Percentiles rank a stretch among this genome's conserved stretches.
These are phyloP conservation scores for Troilus luridus DNA, from an alignment of 2,888 invertebrate species.

Conservation along the genomic window DNA sequence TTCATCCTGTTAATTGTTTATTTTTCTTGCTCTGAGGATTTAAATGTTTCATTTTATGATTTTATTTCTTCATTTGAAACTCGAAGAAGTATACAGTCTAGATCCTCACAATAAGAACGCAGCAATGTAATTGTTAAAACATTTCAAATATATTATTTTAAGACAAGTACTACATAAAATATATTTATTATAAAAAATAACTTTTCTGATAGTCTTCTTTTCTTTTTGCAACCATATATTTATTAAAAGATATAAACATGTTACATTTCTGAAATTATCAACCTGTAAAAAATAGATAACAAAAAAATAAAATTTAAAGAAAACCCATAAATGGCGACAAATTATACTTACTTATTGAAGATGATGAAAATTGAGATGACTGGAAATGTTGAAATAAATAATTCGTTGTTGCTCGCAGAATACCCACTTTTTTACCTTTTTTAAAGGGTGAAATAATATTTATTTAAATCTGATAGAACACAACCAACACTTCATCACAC, in stretches of 20 bases:
- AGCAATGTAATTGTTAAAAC: not conserved
- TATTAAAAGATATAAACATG: not conserved
- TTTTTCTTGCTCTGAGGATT: not conserved
- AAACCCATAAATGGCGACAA: not conserved
- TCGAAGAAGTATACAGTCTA: not conserved
- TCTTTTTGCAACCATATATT: not conserved
- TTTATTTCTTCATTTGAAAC: not conserved
- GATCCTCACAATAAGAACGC: not conserved
- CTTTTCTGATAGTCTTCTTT: not conserved
- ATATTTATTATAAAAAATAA: not conserved
- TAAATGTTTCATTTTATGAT: not conserved
- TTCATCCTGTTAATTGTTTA: not conserved
- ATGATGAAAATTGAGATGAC: not conserved
- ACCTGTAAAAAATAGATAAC: not conserved
- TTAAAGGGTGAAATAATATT: slow-evolving; percentile 14
- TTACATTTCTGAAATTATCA: not conserved
- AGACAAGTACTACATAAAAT: not conserved
- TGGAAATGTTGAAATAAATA: not conserved
- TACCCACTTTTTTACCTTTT: not conserved
- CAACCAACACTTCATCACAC: slow-evolving; percentile 37
- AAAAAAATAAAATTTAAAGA: not conserved
- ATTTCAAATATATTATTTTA: not conserved
- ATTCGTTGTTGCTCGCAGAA: not conserved
- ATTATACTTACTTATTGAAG: slow-evolving; percentile 25
- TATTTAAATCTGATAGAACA: slow-evolving; percentile 17